Base-by-base conservation (phyloP, 1,140 invertebrate species). In the Paramacrobiotus metropolitanus region DNA sequence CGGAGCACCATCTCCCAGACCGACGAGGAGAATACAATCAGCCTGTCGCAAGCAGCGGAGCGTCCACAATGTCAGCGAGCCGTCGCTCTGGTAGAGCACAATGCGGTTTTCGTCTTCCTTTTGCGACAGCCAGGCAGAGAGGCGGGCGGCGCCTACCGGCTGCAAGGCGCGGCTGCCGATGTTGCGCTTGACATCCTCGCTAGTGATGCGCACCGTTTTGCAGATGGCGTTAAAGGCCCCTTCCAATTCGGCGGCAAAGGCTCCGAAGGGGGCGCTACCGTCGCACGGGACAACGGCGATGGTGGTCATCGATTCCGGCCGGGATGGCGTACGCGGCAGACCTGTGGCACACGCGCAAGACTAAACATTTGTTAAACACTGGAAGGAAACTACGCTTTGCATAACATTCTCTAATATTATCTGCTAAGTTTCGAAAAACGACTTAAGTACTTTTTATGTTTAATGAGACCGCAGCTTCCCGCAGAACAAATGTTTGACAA, bases 21-120 rank as follows among this genome's bases (percentile, higher is more conserved):
- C 73, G 1, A 75, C 72, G 61, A 75, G 70, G 4, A 75, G 68
- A 28, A 75, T 69, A 67, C 71, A 72, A 65, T 75, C 74, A n/a
- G 73, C 70, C 66, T 75, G 74, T 24, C 71, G 61, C 3, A 75
- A 70, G 65, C 73, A 75, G 60, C 70, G 67, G 62, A 70, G 70
- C 21, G 72, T 74, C 74, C 74, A 75, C n/a, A 67, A 65, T 20
- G 70, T 71, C 62, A 72, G 65, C 21, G 65, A 65, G 40, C 65
- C 64, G 63, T 75, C 73, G 67, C 73, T 74, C 64, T 75, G 70
- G 63, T 75, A 75, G 21, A 75, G 60, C n/a, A 74, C 71, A 67
- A 74, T 73, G n/a, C 72, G 63, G 62, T 74, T 70, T 24, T 70
- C 68, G 61, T 75, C 74, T 60, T 75, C 74, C 64, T 74, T 72